Conservation (phyloP, 2,888 invertebrate species). For the Acholoe squamosa region DNA sequence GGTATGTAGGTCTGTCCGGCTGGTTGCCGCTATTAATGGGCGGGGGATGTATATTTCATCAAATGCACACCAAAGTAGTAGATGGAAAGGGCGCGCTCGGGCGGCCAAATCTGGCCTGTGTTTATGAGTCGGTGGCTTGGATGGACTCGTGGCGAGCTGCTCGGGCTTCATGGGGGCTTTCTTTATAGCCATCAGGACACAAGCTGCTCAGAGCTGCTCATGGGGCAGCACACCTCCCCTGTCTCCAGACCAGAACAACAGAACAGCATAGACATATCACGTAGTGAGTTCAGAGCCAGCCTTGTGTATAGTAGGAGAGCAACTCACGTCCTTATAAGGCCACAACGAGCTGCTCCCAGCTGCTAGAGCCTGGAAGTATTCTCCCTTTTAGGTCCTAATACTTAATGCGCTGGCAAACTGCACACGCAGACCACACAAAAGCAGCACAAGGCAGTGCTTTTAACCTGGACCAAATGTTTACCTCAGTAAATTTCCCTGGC, state of each 20-base stretch:
- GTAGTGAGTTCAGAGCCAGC: not conserved
- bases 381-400: not conserved
- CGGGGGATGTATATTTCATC: conserved; percentile 38
- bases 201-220: conserved; percentile 15
- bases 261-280: not conserved
- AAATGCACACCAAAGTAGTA: conserved; percentile 26
- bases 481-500: not conserved
- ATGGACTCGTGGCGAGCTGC: not conserved
- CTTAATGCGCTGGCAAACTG: not conserved
- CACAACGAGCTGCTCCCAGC: not conserved
- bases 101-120: conserved; percentile 18
- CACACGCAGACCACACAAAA: not conserved
- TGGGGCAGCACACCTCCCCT: not conserved
- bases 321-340: conserved; percentile 4
- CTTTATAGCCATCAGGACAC: not conserved
- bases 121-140: not conserved
- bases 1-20: not conserved
- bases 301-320: not conserved
- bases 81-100: conserved; percentile 3
- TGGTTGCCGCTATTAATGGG: conserved; percentile 15
- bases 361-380: too few relatives aligned
- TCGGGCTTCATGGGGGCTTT: not conserved
- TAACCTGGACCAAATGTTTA: not conserved
- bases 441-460: not conserved
- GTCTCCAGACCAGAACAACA: not conserved